Evolutionary conservation across 2,888 invertebrate genomes (phyloP), one percentile per base, ranked within the genome.

Genomic region (Drosophila kuntzei): DNA sequence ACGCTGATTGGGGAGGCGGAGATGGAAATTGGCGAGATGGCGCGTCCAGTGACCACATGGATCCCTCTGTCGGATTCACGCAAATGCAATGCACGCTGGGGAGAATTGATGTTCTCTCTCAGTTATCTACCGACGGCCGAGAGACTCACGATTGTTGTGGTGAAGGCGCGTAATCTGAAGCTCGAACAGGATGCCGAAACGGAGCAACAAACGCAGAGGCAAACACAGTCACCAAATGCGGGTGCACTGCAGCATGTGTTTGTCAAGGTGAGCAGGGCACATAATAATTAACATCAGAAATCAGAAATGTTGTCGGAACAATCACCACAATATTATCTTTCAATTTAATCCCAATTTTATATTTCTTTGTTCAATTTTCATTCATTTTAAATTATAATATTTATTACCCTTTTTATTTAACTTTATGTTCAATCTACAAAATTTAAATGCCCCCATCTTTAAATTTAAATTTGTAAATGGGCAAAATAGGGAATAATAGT

Each of bases 121-220:
- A 96, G 96, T 87, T 97, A 97, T 89, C 93, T 96, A 70, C 96
- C 96, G 16, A 97, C 96, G 3, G 96, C 96, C 8, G 96, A 96
- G 91, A 93, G 96, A 53, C 93, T 97, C 18, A 97, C 96, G 2
- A 90, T 92, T 59, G 92, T 92, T 27, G 93, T 95, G 18, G 96
- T 96, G 1, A 96, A 96, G 91, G 96, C 95, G 0, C 93, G 96
- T 66, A 96, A 95, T 91, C 93, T 96, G 22, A 94, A 94, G 82
- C 94, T 95, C 36, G 89, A 91, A 1, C 58, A 27, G 54, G 75
- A 77, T n/a, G n/a, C 64, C 43, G 29, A 50, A 2, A 1, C 47
- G 51, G 46, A 59, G 36, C 22, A 29, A 18, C 43, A 29, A 44
- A 46, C 12, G 14, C 39, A 46, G 12, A n/a, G 37, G 0, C 63